phyloP scores from a whole-genome alignment of 1,140 invertebrate species.

The Pentalonia nigronervosa region DNA sequence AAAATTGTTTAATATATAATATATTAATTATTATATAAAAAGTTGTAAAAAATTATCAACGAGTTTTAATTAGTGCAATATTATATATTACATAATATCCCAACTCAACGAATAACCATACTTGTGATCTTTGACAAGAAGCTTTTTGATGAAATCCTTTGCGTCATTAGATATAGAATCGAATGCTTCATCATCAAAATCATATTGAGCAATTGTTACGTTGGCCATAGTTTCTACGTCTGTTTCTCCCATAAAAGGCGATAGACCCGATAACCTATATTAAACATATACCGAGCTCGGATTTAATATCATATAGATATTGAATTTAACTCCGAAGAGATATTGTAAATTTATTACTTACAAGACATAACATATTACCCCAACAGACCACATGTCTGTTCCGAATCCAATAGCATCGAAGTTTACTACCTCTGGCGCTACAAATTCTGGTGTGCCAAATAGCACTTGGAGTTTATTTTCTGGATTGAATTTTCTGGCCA shows the following conservation, averaged over 20 bases:
- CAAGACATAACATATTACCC: constrained; percentile 97
- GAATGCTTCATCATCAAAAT: constrained; percentile 94
- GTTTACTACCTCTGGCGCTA: constrained; percentile 97
- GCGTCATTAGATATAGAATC: constrained; percentile 89
- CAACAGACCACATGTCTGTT: constrained; percentile 98
- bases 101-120: constrained; percentile 68
- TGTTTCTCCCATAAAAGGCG: constrained; percentile 97
- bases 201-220: constrained; percentile 92
- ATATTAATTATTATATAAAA: too few species aligned
- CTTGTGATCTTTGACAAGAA: constrained; percentile 90
- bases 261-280: constrained; percentile 90
- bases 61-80: constrained; percentile 48
- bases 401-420: constrained; percentile 94
- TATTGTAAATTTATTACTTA: constrained; percentile 72
- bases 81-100: not conserved
- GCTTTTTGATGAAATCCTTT: constrained; percentile 89
- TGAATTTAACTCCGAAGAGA: not conserved
- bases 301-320: not conserved
- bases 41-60: constrained; percentile 14
- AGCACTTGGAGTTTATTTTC: constrained; percentile 89
- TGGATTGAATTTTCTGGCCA: constrained; percentile 91
- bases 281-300: not conserved
- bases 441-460: constrained; percentile 98
- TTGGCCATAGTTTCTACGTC: constrained; percentile 98
- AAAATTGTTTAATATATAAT: not conserved